Evolutionary conservation across 37 sponge, comb jelly and placozoan genomes (phyloP), one percentile per base, ranked within the genome.

Genomic region (Beroe ovata): DNA sequence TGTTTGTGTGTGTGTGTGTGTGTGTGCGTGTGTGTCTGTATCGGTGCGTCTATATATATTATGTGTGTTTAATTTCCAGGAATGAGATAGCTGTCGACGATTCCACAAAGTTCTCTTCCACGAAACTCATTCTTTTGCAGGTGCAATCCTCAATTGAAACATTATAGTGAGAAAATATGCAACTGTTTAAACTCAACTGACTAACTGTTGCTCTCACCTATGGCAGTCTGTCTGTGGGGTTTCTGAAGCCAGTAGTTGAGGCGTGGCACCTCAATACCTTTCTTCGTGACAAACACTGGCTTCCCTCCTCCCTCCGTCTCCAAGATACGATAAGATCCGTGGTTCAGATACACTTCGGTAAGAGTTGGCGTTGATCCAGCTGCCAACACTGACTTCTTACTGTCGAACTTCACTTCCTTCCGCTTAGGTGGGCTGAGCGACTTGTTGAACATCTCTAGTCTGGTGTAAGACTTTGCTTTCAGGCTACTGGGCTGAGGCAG

Each of bases 191-290:
- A n/a, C n/a, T n/a, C n/a, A n/a, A n/a, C n/a, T n/a, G n/a, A n/a
- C n/a, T n/a, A n/a, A n/a, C n/a, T n/a, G n/a, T n/a, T n/a, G n/a
- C 6, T 11, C 54, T 11, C 54, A 47, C 54, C 54, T 47, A 47
- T 6, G 11, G 11, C 11, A 47, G 69, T 66, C 18, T 25, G 69
- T 30, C 34, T 66, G 2, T 39, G 22, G 11, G 84, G 84, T 77
- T 77, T 77, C 84, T 77, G 84, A 32, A 77, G 28, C 84, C 84
- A 77, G 54, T 77, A 77, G 23, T 77, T 77, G 4, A 42, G 8
- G 21, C 29, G 26, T 16, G 84, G 84, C 3, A 77, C 84, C 4
- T 25, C n/a, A 40, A 77, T 35, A 6, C 54, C 42, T 35, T 77
- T 77, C 54, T 25, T 77, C 28, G 84, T 77, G 25, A 41, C 25